Base-by-base conservation (phyloP, 2,113 vertebrate genomes). In the Boulengeromyrus knoepffleri region DNA sequence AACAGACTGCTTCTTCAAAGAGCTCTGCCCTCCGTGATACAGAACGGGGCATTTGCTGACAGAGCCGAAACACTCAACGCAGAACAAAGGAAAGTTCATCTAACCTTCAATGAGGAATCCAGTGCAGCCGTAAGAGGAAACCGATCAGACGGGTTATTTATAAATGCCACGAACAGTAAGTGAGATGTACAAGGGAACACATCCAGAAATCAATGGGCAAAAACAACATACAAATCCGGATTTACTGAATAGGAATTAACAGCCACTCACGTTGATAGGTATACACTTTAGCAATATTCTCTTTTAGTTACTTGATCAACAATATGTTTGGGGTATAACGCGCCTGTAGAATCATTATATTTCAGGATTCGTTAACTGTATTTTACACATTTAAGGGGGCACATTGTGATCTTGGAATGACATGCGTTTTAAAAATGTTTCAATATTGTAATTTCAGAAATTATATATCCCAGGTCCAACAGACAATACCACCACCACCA, bases 21-120 rank as follows among this genome's bases (percentile, higher is more conserved):
- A 85, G 83, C 45, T n/a, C 45, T n/a, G 83, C 39, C 83, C 39
- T 17, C 19, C 17, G 1, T 6, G 36, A 42, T 80, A 17, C 36
- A 80, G 74, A 80, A 42, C 1, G 36, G 74, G 74, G 31, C 74
- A 80, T 80, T 80, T 80, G 74, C 31, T 80, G 74, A 80, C 74
- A 42, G 74, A 80, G 15, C 36, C 5, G 17, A 80, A 80, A 80
- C 74, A 80, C 74, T 80, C 74, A 80, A 39, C 36, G 13, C 4
- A 80, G 36, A 42, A 85, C 83, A 85, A 47, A 85, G 9, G 42
- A 47, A 47, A 85, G 21, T 47, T 46, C 83, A 45, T 46, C 45
- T 45, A 85, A 85, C 83, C 39, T 85, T 85, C 45, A 85, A 85
- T n/a, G 83, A n/a, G 83, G 39, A 85, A 85, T 85, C 39, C 19